Conservation (phyloP, 2,113 vertebrate species). For the Pteropus alecto region DNA sequence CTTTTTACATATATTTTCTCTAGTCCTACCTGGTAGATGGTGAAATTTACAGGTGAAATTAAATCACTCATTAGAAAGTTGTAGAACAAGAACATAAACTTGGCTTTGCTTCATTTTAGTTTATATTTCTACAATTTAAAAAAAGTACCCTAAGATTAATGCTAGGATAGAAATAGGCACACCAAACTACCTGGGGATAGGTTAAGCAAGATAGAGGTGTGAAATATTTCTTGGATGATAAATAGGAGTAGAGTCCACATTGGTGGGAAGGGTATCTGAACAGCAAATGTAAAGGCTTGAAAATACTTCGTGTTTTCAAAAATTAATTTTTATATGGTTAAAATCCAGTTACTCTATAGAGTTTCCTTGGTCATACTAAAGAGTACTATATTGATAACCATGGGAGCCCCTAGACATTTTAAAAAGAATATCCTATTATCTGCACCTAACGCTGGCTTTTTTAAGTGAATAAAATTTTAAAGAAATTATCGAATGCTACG, state of each 20-base stretch:
- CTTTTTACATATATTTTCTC: not conserved
- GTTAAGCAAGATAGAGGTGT: not conserved
- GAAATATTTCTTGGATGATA: not conserved
- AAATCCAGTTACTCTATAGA: not conserved
- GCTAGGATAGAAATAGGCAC: not conserved
- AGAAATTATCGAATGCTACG: not conserved
- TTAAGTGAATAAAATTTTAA: not conserved
- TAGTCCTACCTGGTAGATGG: not conserved
- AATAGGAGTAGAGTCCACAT: not conserved
- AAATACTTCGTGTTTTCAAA: not conserved
- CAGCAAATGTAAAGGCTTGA: not conserved
- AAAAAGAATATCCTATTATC: not conserved
- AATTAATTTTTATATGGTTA: not conserved
- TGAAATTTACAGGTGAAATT: not conserved
- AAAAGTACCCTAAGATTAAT: not conserved
- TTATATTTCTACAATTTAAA: not conserved
- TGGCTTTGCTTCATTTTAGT: conserved; percentile 5
- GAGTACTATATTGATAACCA: not conserved
- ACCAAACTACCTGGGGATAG: not conserved
- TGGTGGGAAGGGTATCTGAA: not conserved
- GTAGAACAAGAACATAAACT: not conserved
- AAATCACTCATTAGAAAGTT: not conserved
- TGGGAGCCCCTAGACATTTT: not conserved
- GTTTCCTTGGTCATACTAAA: not conserved
- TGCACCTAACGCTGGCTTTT: not conserved